Conservation (phyloP, 1,140 invertebrate genomes). For the Goniozus legneri region DNA sequence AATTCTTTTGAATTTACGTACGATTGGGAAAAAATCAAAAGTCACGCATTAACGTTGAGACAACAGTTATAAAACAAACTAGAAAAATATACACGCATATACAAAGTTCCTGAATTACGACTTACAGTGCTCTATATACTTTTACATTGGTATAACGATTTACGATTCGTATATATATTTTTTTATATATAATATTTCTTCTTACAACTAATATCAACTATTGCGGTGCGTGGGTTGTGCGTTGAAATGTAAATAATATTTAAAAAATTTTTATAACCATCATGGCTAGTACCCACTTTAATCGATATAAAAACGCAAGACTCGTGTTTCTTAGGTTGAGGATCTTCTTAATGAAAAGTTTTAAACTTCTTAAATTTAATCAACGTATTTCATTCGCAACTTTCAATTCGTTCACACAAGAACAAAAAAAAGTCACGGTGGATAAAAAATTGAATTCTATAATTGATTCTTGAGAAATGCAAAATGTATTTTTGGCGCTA, state of each 20-base stretch:
- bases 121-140: conserved; percentile 14
- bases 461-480: no score
- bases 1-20: no score
- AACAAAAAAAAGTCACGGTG: conserved; percentile 23
- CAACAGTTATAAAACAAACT: conserved; percentile 15
- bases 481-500: no score
- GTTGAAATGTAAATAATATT: conserved; percentile 18
- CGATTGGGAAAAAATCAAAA: neutral
- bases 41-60: neutral
- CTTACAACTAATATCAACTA: neutral
- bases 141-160: neutral
- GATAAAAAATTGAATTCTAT: no score
- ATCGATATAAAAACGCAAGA: no score
- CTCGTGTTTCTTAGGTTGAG: no score
- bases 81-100: conserved; percentile 29
- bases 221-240: conserved; percentile 19
- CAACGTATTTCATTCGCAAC: no score
- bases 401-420: conserved; percentile 21
- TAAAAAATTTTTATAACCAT: no score
- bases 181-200: neutral
- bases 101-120: conserved; percentile 17
- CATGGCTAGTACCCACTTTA: no score
- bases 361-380: no score
- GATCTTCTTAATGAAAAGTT: no score
- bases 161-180: neutral